These are phyloP conservation scores for Seriola dumerili DNA, from an alignment of 2,113 vertebrate genomes.

Conservation along the genomic window DNA sequence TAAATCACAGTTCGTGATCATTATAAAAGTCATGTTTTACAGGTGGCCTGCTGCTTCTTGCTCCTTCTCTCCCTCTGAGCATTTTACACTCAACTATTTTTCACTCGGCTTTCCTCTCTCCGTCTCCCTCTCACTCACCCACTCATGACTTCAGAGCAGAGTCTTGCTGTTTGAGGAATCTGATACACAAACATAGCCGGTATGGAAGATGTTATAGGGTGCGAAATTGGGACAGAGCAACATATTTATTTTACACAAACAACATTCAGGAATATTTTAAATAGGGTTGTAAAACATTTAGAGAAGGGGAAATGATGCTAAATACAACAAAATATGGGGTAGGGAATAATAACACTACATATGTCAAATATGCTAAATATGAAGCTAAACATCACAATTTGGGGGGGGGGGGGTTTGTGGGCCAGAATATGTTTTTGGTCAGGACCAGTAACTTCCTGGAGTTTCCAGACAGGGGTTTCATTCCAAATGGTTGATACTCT, in stretches of 20 bases:
- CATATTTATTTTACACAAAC: neutral
- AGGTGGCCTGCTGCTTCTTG: constrained; percentile 33
- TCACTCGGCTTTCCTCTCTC: constrained; percentile 6
- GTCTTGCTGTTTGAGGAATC: constrained; percentile 32
- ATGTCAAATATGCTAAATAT: neutral
- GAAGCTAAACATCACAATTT: too few relatives aligned
- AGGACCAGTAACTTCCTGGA: neutral
- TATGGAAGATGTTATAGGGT: constrained; percentile 19
- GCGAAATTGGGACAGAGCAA: neutral
- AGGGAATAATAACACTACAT: neutral
- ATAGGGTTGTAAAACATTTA: neutral
- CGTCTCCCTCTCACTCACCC: neutral
- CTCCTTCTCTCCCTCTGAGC: constrained; percentile 10
- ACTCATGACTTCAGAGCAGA: neutral
- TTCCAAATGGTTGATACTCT: too few relatives aligned
- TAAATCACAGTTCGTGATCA: constrained; percentile 16
- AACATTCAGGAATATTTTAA: neutral
- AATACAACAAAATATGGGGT: neutral
- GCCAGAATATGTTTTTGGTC: neutral
- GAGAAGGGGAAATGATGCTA: neutral
- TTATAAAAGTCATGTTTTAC: constrained; percentile 50
- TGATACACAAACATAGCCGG: constrained; percentile 17
- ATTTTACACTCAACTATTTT: constrained; percentile 14
- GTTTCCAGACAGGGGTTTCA: too few relatives aligned
- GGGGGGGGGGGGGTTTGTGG: too few relatives aligned